Conservation (phyloP, 2,797 vertebrate species). For the Rhyacichthys aspro region DNA sequence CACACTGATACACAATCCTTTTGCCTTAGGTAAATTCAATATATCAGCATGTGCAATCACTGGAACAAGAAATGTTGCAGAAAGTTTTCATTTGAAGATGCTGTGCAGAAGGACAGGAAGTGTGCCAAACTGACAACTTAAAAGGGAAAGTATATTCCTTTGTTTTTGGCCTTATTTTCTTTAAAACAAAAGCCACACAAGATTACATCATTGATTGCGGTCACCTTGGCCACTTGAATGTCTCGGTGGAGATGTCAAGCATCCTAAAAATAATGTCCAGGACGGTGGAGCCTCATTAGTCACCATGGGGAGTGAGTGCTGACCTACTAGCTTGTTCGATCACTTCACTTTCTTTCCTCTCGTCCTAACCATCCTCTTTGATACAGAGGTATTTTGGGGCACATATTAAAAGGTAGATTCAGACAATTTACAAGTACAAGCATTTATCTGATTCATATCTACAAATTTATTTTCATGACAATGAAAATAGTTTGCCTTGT, state of each 20-base stretch:
- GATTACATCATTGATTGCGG: slow-evolving; percentile 69
- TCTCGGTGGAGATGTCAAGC: slow-evolving; percentile 68
- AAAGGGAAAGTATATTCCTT: slow-evolving; percentile 33
- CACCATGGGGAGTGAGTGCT: slow-evolving; percentile 63
- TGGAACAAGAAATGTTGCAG: slow-evolving; percentile 37
- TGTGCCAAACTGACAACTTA: slow-evolving; percentile 74
- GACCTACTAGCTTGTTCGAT: slow-evolving; percentile 61
- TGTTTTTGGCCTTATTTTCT: slow-evolving; percentile 30
- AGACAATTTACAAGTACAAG: slow-evolving; percentile 12
- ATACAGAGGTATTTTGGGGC: slow-evolving; percentile 20
- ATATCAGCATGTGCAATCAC: slow-evolving; percentile 70
- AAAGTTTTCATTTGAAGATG: slow-evolving; percentile 58
- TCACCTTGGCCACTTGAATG: slow-evolving; percentile 73
- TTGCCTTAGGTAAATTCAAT: slow-evolving; percentile 72
- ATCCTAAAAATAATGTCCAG: slow-evolving; percentile 81
- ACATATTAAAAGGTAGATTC: slow-evolving; percentile 7
- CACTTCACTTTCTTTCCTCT: slow-evolving; percentile 30
- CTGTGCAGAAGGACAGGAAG: slow-evolving; percentile 58
- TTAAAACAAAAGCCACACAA: slow-evolving; percentile 50
- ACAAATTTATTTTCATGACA: not conserved
- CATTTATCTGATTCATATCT: slow-evolving; percentile 1
- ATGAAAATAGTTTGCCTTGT: not conserved
- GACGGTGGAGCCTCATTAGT: slow-evolving; percentile 73
- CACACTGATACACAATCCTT: slow-evolving; percentile 62
- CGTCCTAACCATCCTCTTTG: slow-evolving; percentile 2